Percentiles rank a stretch among this genome's conserved stretches.
phyloP scores from a whole-genome alignment of 2,797 vertebrate species.

The Microtus californicus region DNA sequence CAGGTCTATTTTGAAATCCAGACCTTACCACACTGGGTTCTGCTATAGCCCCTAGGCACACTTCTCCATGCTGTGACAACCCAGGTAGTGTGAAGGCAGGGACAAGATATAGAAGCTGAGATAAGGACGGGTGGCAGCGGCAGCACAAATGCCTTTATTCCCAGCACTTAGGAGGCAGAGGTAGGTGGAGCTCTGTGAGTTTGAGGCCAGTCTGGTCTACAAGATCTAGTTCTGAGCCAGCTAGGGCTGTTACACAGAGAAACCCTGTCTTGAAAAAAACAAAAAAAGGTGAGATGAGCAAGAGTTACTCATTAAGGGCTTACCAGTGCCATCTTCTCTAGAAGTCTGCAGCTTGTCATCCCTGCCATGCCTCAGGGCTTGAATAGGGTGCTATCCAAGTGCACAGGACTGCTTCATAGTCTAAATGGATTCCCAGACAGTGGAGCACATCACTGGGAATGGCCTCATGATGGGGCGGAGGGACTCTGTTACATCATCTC shows the following conservation, averaged over 20 bases:
- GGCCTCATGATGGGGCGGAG: too few relatives aligned
- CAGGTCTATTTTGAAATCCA: background rate
- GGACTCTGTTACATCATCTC: background rate
- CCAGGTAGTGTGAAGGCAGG: too few relatives aligned
- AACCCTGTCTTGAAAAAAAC: too few relatives aligned
- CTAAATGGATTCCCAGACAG: background rate
- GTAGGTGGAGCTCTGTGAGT: too few relatives aligned
- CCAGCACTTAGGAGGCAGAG: too few relatives aligned
- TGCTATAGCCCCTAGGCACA: background rate
- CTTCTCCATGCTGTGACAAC: background rate
- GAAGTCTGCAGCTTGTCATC: background rate
- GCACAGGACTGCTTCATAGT: background rate
- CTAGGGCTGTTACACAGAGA: too few relatives aligned
- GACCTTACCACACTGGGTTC: background rate
- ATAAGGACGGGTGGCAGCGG: background rate
- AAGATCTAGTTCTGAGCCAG: too few relatives aligned
- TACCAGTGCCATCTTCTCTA: background rate
- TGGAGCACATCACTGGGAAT: fast-evolving
- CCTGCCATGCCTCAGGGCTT: background rate
- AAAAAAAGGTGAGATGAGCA: background rate
- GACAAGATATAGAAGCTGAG: background rate
- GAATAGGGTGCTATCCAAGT: background rate
- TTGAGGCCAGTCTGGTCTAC: too few relatives aligned
- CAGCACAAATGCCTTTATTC: too few relatives aligned
- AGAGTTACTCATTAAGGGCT: background rate